phyloP scores from a whole-genome alignment of 1,140 invertebrate genomes.

The Sarcophaga peregrina region DNA sequence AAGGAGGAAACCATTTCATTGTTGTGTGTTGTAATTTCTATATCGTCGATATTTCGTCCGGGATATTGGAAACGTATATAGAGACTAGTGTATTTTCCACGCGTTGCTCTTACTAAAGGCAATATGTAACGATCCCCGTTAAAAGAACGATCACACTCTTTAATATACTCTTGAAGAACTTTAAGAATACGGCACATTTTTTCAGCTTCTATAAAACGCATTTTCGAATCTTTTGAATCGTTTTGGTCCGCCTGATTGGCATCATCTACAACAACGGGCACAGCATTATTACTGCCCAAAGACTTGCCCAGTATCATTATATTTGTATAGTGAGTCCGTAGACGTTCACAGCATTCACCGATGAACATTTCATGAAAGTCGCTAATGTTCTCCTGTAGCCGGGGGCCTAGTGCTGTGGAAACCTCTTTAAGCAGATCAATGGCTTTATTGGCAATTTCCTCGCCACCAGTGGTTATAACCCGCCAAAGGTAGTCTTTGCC shows the following conservation, averaged over 20 bases:
- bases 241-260: constrained; percentile 60
- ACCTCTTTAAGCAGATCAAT: constrained; percentile 93
- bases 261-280: constrained; percentile 54
- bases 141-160: constrained; percentile 94
- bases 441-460: constrained; percentile 91
- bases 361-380: constrained; percentile 94
- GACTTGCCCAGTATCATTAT: constrained; percentile 66
- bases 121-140: constrained; percentile 89
- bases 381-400: constrained; percentile 74
- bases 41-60: constrained; percentile 89
- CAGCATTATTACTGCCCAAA: constrained; percentile 28
- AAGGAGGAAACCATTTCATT: constrained; percentile 81
- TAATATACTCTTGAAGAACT: constrained; percentile 94
- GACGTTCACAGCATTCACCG: constrained; percentile 86
- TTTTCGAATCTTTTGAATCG: constrained; percentile 61
- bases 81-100: constrained; percentile 89
- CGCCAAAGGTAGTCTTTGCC: constrained; percentile 97
- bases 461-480: constrained; percentile 87
- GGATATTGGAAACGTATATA: constrained; percentile 91
- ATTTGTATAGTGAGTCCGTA: constrained; percentile 85
- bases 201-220: constrained; percentile 76
- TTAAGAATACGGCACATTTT: constrained; percentile 94
- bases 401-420: constrained; percentile 91
- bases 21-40: constrained; percentile 92
- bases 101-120: constrained; percentile 72